Evolutionary conservation across 2,797 vertebrate genomes (phyloP).

Genomic region (Buphagus erythrorhynchus): DNA sequence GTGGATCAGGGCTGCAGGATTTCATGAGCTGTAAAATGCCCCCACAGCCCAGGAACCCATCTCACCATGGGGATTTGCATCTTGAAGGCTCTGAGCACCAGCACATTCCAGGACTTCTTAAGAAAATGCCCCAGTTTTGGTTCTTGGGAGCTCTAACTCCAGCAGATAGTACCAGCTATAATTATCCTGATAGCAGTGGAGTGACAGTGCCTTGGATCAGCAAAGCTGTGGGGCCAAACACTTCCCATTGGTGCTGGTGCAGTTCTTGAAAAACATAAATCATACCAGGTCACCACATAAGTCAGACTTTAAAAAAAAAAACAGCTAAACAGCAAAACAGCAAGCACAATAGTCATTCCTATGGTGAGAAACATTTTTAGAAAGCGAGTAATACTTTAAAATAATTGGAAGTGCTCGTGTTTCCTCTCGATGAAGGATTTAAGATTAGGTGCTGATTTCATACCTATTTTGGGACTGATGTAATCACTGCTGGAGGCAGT

Average conservation of each 20-base stretch:
- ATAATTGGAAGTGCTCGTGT: conserved; percentile 59
- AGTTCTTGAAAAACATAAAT: conserved; percentile 52
- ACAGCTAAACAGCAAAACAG: background rate
- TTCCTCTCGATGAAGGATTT: conserved; percentile 61
- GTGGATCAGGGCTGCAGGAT: background rate
- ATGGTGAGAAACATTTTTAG: conserved; percentile 56
- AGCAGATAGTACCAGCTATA: background rate
- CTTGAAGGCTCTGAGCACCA: background rate
- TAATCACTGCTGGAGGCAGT: conserved; percentile 19
- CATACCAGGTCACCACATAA: conserved; percentile 11
- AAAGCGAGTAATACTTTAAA: conserved; percentile 53
- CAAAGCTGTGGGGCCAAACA: background rate
- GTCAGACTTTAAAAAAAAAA: background rate
- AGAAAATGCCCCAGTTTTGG: background rate
- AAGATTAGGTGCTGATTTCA: conserved; percentile 49
- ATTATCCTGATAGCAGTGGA: background rate
- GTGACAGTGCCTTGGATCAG: background rate
- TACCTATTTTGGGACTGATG: conserved; percentile 25
- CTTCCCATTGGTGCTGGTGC: conserved; percentile 7
- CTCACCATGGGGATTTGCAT: fast-evolving
- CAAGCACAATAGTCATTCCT: conserved; percentile 45
- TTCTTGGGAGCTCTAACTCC: background rate
- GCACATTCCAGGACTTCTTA: background rate
- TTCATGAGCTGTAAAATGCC: background rate
- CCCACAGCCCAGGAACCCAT: fast-evolving